A percentile compares a stretch with the other conserved stretches of the same genome.
Evolutionary conservation across 53 echinoderm and acorn worm genomes (phyloP).

Genomic region (Patiria pectinifera): DNA sequence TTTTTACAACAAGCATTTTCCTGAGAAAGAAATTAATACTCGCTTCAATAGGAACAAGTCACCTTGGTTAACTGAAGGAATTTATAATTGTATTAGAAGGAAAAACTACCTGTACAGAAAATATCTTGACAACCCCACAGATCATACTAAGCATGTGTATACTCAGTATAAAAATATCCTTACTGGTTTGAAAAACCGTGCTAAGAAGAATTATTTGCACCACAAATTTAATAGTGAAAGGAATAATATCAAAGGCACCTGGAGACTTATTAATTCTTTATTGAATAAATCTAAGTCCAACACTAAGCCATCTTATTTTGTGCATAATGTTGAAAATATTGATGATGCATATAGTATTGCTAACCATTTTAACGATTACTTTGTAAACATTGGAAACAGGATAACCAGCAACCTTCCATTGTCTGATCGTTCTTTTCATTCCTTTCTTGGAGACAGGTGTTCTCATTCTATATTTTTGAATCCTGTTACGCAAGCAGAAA

Average conservation of each 20-base stretch:
- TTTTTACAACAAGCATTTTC: slow-evolving; percentile 31
- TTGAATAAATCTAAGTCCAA: not conserved
- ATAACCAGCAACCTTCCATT: too few relatives aligned
- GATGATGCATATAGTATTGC: too few relatives aligned
- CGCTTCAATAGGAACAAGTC: slow-evolving; percentile 28
- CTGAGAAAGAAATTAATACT: slow-evolving; percentile 29
- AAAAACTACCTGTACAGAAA: slow-evolving; percentile 33
- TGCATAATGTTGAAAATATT: slow-evolving; percentile 19
- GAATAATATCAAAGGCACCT: too few relatives aligned
- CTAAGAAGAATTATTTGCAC: too few relatives aligned
- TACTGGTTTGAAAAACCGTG: too few relatives aligned
- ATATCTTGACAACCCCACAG: slow-evolving; percentile 22
- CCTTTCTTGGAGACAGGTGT: slow-evolving; percentile 41
- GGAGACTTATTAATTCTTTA: too few relatives aligned
- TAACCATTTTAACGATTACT: too few relatives aligned
- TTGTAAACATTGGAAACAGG: too few relatives aligned
- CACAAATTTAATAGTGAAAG: too few relatives aligned
- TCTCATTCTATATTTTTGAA: slow-evolving; percentile 44
- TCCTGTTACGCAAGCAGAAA: not conserved
- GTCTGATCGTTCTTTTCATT: not conserved
- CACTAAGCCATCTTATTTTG: slow-evolving; percentile 31
- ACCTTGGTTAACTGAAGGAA: slow-evolving; percentile 29
- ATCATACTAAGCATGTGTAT: slow-evolving; percentile 8
- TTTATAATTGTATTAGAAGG: slow-evolving; percentile 11
- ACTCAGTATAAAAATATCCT: not conserved